Conservation (phyloP, 2,888 invertebrate genomes). For the Atethmia centrago region DNA sequence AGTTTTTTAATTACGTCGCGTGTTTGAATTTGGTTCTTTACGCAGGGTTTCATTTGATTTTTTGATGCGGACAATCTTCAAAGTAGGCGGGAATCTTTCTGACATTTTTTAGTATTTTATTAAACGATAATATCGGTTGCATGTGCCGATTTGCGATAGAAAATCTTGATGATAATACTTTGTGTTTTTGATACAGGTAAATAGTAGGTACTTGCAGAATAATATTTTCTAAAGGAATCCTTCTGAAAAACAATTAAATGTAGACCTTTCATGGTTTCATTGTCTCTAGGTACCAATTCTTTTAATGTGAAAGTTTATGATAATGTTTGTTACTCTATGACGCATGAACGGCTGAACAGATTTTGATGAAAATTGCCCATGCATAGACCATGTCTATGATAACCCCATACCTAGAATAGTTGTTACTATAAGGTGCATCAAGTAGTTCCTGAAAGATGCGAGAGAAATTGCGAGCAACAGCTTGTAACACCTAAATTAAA, state of each 20-base stretch:
- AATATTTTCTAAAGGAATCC: background rate
- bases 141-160: background rate
- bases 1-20: constrained; percentile 23
- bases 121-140: background rate
- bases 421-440: background rate
- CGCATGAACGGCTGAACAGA: background rate
- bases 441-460: background rate
- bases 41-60: background rate
- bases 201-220: background rate
- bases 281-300: background rate
- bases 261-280: too few relatives aligned
- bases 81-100: background rate
- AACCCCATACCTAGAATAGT: background rate
- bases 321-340: background rate
- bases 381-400: background rate
- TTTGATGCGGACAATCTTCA: background rate
- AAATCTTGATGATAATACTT: background rate
- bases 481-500: background rate
- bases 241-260: background rate
- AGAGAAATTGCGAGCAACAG: background rate
- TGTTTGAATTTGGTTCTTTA: background rate
- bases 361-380: background rate
- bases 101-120: background rate
- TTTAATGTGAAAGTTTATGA: background rate
- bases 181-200: background rate